These are phyloP conservation scores for Oriolus oriolus DNA, from an alignment of 2,113 vertebrate species.

Conservation along the genomic window DNA sequence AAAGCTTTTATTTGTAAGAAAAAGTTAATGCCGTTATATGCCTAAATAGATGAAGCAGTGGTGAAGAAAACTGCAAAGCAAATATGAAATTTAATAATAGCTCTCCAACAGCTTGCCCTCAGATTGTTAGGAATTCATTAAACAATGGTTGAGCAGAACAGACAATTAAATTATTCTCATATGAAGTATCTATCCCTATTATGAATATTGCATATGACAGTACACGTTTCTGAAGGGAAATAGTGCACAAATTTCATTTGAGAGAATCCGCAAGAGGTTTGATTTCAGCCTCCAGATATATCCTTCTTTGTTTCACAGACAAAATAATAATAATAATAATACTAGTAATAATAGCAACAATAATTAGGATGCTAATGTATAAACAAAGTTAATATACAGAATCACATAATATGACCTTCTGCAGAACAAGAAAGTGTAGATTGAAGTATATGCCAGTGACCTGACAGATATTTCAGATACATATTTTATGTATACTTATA, in stretches of 20 bases:
- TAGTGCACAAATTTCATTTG: constrained; percentile 65
- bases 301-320: constrained; percentile 33
- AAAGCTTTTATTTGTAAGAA: constrained; percentile 11
- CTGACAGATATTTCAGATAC: not conserved
- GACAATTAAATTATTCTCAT: constrained; percentile 72
- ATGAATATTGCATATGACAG: constrained; percentile 67
- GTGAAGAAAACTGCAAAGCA: constrained; percentile 60
- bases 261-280: constrained; percentile 62
- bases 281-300: constrained; percentile 57
- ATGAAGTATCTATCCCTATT: constrained; percentile 63
- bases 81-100: constrained; percentile 69
- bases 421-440: not conserved
- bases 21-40: constrained; percentile 57
- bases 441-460: not conserved
- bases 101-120: constrained; percentile 53
- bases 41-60: constrained; percentile 56
- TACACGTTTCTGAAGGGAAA: constrained; percentile 55
- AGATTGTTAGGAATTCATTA: constrained; percentile 74
- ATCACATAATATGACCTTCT: not conserved
- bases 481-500: not conserved
- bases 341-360: not conserved
- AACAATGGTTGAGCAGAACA: constrained; percentile 64
- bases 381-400: constrained; percentile 40
- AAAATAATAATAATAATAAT: constrained; percentile 5
- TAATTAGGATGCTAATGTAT: constrained; percentile 39